These are phyloP conservation scores for Adelphocoris suturalis DNA, from an alignment of 2,888 invertebrate species.

Conservation along the genomic window DNA sequence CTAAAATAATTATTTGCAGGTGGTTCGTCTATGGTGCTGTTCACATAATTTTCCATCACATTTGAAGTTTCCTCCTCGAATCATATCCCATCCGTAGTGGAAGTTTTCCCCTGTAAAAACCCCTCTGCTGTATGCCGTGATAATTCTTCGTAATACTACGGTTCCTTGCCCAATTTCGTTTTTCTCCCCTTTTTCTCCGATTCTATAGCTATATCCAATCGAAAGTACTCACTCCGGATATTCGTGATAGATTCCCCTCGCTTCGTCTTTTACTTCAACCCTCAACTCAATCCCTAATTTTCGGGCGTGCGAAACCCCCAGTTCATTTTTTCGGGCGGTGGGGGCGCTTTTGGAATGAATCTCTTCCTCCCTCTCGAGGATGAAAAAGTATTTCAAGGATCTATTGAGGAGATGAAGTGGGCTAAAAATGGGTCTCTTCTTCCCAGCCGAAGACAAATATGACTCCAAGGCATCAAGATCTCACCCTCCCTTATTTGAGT, in stretches of 20 bases:
- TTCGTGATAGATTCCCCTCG: neutral
- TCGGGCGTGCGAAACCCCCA: neutral
- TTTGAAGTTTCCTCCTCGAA: too few species aligned
- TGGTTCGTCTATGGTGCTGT: too few species aligned
- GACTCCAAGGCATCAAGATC: neutral
- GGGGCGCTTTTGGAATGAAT: neutral
- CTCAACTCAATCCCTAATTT: conserved; percentile 26
- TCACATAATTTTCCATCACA: too few species aligned
- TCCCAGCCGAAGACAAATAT: neutral
- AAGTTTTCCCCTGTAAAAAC: too few species aligned
- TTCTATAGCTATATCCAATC: neutral
- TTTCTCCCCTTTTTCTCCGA: neutral
- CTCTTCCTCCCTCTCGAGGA: neutral
- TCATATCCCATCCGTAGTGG: too few species aligned
- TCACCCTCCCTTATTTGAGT: conserved; percentile 6
- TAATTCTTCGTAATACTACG: conserved; percentile 24
- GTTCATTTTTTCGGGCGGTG: neutral
- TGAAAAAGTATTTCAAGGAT: conserved; percentile 2
- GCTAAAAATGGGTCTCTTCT: neutral
- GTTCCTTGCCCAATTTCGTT: conserved; percentile 33
- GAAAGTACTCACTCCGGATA: conserved; percentile 9
- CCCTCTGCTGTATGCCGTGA: neutral
- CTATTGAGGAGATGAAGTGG: neutral
- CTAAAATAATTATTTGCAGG: too few species aligned
- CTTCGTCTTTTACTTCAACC: neutral